Evolutionary conservation across 2,888 invertebrate species (phyloP), one percentile per base, ranked within the genome.

Genomic region (Gastrophysa polygoni): DNA sequence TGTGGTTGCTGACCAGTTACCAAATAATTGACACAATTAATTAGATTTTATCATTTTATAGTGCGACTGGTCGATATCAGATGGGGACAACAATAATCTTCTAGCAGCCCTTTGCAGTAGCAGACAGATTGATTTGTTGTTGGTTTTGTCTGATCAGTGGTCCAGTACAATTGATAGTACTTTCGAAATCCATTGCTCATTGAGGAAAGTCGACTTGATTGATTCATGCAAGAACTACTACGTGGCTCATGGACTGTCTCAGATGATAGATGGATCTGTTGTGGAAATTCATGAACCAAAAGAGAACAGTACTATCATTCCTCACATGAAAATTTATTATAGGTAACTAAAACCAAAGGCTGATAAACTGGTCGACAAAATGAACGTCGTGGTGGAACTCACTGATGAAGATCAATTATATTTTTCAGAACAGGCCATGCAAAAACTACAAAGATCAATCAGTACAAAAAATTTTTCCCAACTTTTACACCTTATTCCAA

Each of bases 161-260:
- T 63, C 59, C 49, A 64, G 57, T 24, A 66, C 59, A 47, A 48
- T 78, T 21, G 68, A 69, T 24, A 72, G 66, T 24, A 68, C 73
- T n/a, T 70, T 79, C 48, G 75, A 77, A 71, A 71, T 72, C 24
- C 70, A 77, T 56, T 78, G 77, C 57, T 63, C 64, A 14, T 71
- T 78, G 46, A 68, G 58, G 5, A 72, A 71, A 57, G 38, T 75
- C 11, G 59, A 68, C 17, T 16, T 72, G 18, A 32, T 34, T 16
- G 66, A 67, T 47, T 61, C 34, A 51, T 68, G 66, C 48, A 69
- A 59, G 62, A 69, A 56, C 11, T 68, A 70, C 60, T 76, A 71
- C 51, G 28, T 75, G 6, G 71, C 71, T 11, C 68, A 71, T 44
- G 68, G 69, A 16, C 50, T 75, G 43, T 69, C 70, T 54, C 63